Conservation (phyloP, 2,113 vertebrate species). For the Forbesichthys papilliferus region DNA sequence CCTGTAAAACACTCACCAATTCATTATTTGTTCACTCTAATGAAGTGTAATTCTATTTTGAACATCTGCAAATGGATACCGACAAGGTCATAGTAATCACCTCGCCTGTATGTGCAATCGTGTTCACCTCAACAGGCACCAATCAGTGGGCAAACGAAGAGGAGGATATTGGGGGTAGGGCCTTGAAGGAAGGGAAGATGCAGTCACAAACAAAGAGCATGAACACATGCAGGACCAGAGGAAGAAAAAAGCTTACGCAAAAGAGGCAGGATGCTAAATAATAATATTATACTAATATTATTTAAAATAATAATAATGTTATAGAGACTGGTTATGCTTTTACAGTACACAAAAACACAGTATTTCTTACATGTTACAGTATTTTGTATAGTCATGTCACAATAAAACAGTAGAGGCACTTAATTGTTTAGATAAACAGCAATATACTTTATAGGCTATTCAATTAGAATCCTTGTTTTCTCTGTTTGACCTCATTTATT, state of each 20-base stretch:
- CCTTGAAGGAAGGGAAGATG: constrained; percentile 36
- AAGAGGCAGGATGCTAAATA: constrained; percentile 35
- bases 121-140: constrained; percentile 57
- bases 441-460: background rate
- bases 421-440: background rate
- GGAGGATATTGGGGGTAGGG: constrained; percentile 17
- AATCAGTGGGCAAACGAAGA: constrained; percentile 57
- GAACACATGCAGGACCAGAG: constrained; percentile 61
- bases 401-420: background rate
- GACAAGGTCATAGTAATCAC: constrained; percentile 71
- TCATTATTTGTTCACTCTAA: constrained; percentile 32
- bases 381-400: too few species aligned
- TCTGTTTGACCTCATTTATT: background rate
- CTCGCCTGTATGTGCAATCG: constrained; percentile 31
- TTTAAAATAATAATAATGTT: too few species aligned
- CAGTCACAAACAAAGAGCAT: constrained; percentile 59
- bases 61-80: constrained; percentile 51
- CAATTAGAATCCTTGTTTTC: background rate
- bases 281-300: too few species aligned
- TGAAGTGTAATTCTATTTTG: constrained; percentile 51
- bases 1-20: constrained; percentile 37
- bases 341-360: background rate
- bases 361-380: too few species aligned
- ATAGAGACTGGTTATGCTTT: too few species aligned
- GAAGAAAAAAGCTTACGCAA: constrained; percentile 48